A percentile compares a stretch with the other conserved stretches of the same genome.
phyloP scores from a whole-genome alignment of 2,888 invertebrate genomes.

The Acronicta leporina region DNA sequence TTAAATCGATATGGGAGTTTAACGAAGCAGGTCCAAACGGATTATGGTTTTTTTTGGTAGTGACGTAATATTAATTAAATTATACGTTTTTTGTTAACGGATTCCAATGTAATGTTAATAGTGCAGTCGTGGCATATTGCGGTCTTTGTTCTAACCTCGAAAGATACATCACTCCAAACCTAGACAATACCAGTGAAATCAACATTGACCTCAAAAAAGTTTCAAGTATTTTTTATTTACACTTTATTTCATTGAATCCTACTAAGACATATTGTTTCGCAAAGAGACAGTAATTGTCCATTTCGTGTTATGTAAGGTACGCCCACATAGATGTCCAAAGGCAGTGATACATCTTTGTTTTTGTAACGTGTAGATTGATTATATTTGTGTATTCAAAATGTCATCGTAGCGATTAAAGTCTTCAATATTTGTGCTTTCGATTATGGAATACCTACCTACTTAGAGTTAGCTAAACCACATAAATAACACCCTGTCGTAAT shows the following conservation, averaged over 20 bases:
- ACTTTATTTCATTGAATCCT: slow-evolving; percentile 35
- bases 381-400: slow-evolving; percentile 48
- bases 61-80: slow-evolving; percentile 10
- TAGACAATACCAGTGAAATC: slow-evolving; percentile 60
- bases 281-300: slow-evolving; percentile 43
- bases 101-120: slow-evolving; percentile 11
- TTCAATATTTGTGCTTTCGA: slow-evolving; percentile 25
- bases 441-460: slow-evolving; percentile 26
- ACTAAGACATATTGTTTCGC: slow-evolving; percentile 30
- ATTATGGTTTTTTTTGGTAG: slow-evolving; percentile 10
- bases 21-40: slow-evolving; percentile 5
- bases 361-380: slow-evolving; percentile 49
- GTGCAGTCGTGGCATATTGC: slow-evolving; percentile 13
- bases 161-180: slow-evolving; percentile 51
- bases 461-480: slow-evolving; percentile 10
- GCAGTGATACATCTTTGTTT: slow-evolving; percentile 51
- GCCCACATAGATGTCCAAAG: slow-evolving; percentile 38
- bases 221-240: slow-evolving; percentile 38
- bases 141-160: slow-evolving; percentile 50
- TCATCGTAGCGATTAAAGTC: slow-evolving; percentile 53
- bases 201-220: slow-evolving; percentile 67
- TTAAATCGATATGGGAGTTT: slow-evolving; percentile 22
- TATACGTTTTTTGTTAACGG: slow-evolving; percentile 5
- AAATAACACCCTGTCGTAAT: slow-evolving; percentile 25
- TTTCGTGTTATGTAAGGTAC: slow-evolving; percentile 42